These are phyloP conservation scores for Oreocharis arfaki DNA, from an alignment of 2,113 vertebrate species.

Conservation along the genomic window DNA sequence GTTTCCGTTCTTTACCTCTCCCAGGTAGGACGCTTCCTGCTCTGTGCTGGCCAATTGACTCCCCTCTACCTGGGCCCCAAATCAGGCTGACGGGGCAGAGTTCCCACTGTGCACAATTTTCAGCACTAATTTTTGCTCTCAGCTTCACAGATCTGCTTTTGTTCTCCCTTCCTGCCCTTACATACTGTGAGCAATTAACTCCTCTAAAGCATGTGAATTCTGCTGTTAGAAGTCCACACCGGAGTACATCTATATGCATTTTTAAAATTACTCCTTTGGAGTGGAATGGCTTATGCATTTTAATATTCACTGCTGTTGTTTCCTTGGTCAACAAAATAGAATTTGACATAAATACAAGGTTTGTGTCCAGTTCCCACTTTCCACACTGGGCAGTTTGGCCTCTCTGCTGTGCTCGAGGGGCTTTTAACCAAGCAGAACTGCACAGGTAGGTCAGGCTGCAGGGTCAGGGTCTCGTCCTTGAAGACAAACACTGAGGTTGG, in stretches of 20 bases:
- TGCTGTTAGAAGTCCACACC: neutral
- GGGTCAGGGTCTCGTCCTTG: fast-evolving
- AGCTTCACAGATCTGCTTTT: neutral
- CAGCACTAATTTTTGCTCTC: constrained; percentile 10
- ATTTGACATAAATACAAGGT: neutral
- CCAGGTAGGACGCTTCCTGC: constrained; percentile 27
- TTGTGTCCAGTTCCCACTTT: neutral
- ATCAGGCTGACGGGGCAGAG: neutral
- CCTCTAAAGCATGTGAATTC: neutral
- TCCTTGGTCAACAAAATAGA: neutral
- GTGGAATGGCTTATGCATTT: neutral
- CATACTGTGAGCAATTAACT: neutral
- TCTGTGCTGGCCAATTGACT: neutral
- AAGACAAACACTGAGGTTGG: neutral
- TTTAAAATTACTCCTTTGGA: neutral
- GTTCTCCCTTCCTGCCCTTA: neutral
- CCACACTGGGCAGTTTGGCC: neutral
- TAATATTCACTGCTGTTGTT: neutral
- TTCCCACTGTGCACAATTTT: constrained; percentile 46
- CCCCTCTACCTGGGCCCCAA: neutral
- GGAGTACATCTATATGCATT: neutral
- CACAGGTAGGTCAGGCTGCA: neutral
- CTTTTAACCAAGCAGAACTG: neutral
- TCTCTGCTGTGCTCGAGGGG: neutral
- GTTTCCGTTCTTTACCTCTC: neutral